Evolutionary conservation across 2,797 vertebrate genomes (phyloP), one percentile per base, ranked within the genome.

Genomic region (Protosalanx chinensis): DNA sequence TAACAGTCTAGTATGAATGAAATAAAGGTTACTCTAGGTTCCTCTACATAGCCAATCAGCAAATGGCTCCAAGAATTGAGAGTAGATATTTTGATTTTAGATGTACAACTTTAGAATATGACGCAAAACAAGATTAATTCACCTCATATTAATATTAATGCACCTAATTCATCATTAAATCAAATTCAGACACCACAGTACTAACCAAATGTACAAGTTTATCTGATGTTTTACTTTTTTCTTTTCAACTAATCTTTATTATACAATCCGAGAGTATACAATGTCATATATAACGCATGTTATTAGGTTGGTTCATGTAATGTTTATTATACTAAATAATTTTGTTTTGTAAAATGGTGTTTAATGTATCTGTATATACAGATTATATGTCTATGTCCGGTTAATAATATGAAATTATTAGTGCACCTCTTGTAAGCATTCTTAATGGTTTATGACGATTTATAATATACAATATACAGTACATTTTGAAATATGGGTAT

Each of bases 341-440:
- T 67, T 29, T 29, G 20, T 60, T 60, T 27, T 62, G 30, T 18
- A 15, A 62, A 62, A 62, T 18, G 29, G 15, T 62, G 58, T 60
- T 29, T 60, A 60, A 60, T 63, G 16, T 64, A 64, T 51, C 27
- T 30, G 49, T 5, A n/a, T 5, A 67, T 18, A 35, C n/a, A 20
- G 18, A 64, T 51, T 15, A 20, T 41, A 13, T 60, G n/a, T 20
- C 61, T 37, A 72, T 72, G 64, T 53, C 15, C 23, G 30, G 13
- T 8, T 20, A 4, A 67, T 23, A 59, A 18, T 23, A 46, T 66
- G n/a, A 41, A 37, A 15, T 4, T 15, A 58, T 49, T 32, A 63
- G n/a, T 23, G 60, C 60, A 56, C 49, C 65, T 67, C 15, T 67
- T 30, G 15, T 56, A 67, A 67, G 65, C 49, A 67, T 67, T 29